Percentiles rank a stretch among this genome's conserved stretches.
Evolutionary conservation across 2,113 vertebrate species (phyloP).

Genomic region (Promerops cafer): DNA sequence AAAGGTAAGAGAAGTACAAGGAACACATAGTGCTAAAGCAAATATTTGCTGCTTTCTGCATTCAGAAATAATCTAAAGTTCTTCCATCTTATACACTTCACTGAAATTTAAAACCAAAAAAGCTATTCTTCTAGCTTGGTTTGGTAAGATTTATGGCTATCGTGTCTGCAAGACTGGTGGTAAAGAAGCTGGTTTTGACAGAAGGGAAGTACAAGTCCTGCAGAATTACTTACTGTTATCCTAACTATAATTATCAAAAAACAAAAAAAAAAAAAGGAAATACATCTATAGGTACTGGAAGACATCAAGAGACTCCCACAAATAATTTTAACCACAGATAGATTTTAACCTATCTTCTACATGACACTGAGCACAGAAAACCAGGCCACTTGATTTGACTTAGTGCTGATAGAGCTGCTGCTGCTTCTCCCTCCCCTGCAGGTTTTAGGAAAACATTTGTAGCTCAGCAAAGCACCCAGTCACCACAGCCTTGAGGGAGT

Average conservation of each 20-base stretch:
- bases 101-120: neutral
- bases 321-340: neutral
- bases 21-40: neutral
- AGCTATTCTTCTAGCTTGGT: neutral
- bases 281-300: neutral
- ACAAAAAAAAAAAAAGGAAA: neutral
- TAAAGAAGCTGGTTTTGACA: neutral
- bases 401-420: neutral
- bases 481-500: neutral
- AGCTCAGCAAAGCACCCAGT: neutral
- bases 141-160: neutral
- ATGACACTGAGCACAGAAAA: rapidly evolving
- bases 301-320: neutral
- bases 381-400: neutral
- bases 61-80: neutral
- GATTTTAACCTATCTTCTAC: neutral
- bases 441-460: neutral
- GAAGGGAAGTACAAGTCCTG: neutral
- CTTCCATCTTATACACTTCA: neutral
- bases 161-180: neutral
- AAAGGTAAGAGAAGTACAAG: neutral
- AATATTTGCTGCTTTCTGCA: neutral
- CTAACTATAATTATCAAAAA: neutral
- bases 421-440: neutral
- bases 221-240: neutral